Conservation (phyloP, 2,797 vertebrate genomes). For the Phoebastria nigripes region DNA sequence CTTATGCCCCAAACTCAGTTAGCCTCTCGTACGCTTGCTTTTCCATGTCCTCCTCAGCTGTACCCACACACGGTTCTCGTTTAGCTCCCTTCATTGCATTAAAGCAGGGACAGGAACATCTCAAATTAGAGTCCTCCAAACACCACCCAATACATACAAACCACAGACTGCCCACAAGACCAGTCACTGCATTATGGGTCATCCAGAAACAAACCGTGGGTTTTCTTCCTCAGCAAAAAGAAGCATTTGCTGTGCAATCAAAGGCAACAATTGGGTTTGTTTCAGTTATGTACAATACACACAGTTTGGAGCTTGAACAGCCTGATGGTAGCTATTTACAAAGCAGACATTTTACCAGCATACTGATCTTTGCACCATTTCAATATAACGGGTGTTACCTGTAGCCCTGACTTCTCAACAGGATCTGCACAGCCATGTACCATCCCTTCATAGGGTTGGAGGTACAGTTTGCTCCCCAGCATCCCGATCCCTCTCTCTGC, state of each 20-base stretch:
- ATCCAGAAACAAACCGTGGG: not conserved
- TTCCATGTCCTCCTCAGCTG: not conserved
- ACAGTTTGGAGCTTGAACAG: not conserved
- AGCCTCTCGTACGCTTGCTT: not conserved
- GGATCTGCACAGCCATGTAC: not conserved
- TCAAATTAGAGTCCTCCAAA: not conserved
- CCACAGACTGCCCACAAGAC: not conserved
- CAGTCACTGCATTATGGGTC: not conserved
- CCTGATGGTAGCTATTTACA: not conserved
- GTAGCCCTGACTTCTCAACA: not conserved
- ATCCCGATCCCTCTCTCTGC: not conserved
- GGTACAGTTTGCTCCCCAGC: not conserved
- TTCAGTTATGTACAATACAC: not conserved
- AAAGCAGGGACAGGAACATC: not conserved
- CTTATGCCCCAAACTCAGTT: not conserved
- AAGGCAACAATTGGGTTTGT: not conserved
- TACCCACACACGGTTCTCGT: not conserved
- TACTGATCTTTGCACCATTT: not conserved
- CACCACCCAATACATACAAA: not conserved
- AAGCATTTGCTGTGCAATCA: not conserved
- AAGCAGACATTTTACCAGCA: not conserved
- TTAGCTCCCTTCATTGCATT: not conserved
- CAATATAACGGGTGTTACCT: not conserved
- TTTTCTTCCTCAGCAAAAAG: not conserved
- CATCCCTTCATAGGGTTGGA: not conserved